Percentiles rank a stretch among this genome's conserved stretches.
Evolutionary conservation across 2,888 invertebrate species (phyloP).

Genomic region (Ophion obscuratus): DNA sequence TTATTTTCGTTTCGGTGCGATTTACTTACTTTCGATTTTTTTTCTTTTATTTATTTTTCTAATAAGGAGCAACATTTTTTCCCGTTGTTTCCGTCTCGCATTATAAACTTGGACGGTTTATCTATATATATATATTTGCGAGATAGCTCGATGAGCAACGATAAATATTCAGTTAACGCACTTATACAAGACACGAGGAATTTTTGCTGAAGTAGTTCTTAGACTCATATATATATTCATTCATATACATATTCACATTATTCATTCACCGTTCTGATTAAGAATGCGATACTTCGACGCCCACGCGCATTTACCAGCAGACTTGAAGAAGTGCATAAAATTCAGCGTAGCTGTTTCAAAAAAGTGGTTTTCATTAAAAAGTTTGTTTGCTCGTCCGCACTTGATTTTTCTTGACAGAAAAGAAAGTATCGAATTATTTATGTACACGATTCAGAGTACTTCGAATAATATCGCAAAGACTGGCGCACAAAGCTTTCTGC

Average conservation of each 20-base stretch:
- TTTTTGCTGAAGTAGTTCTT: conserved; percentile 40
- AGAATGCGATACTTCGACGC: not conserved
- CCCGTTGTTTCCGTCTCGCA: not conserved
- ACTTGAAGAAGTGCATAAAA: not conserved
- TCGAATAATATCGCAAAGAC: not conserved
- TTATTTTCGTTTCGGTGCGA: conserved; percentile 11
- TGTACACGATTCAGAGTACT: not conserved
- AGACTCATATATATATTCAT: not conserved
- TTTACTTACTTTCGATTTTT: not conserved
- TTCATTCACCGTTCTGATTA: not conserved
- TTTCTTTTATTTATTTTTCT: conserved; percentile 7
- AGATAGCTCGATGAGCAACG: conserved; percentile 22
- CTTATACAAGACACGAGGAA: conserved; percentile 12
- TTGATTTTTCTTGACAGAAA: not conserved
- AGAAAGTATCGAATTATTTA: not conserved
- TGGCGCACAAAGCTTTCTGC: not conserved
- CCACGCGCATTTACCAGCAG: not conserved
- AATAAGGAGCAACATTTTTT: not conserved
- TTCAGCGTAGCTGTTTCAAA: not conserved
- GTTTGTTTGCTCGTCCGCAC: not conserved
- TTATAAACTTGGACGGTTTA: not conserved
- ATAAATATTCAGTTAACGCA: conserved; percentile 47
- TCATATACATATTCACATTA: not conserved
- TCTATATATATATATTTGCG: not conserved
- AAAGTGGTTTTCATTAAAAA: not conserved